Evolutionary conservation across 2,113 vertebrate genomes (phyloP).

Genomic region (Cairina moschata): DNA sequence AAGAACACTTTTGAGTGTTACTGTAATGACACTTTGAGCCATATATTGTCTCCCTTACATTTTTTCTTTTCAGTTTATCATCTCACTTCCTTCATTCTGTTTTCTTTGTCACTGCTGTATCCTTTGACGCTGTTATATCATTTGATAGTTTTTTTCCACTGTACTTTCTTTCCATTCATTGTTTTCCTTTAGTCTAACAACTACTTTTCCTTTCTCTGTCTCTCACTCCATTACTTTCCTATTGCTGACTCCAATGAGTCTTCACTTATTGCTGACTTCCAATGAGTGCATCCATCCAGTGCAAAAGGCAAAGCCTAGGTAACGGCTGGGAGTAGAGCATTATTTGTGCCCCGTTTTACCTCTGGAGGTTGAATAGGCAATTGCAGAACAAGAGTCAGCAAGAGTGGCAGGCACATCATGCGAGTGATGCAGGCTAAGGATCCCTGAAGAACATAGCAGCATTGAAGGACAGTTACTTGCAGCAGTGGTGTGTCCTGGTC

Average conservation of each 20-base stretch:
- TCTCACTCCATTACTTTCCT: neutral
- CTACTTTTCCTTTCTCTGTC: slow-evolving; percentile 2
- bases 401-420: fast-evolving
- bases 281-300: neutral
- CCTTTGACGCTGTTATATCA: neutral
- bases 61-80: slow-evolving; percentile 31
- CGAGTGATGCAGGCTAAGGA: neutral
- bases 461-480: fast-evolving
- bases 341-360: neutral
- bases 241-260: neutral
- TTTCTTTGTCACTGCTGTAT: neutral
- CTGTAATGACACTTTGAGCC: neutral
- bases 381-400: neutral
- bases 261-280: neutral
- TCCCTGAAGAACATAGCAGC: neutral
- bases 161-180: slow-evolving; percentile 40
- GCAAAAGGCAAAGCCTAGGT: neutral
- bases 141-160: slow-evolving; percentile 63
- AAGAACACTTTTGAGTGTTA: neutral
- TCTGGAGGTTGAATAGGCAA: neutral
- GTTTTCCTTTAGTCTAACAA: slow-evolving; percentile 35
- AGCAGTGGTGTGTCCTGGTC: neutral
- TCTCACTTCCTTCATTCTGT: slow-evolving; percentile 47
- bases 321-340: fast-evolving
- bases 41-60: slow-evolving; percentile 16